Percentiles rank a stretch among this genome's conserved stretches.
These are phyloP conservation scores for Cotesia typhae DNA, from an alignment of 1,140 invertebrate species.

Conservation along the genomic window DNA sequence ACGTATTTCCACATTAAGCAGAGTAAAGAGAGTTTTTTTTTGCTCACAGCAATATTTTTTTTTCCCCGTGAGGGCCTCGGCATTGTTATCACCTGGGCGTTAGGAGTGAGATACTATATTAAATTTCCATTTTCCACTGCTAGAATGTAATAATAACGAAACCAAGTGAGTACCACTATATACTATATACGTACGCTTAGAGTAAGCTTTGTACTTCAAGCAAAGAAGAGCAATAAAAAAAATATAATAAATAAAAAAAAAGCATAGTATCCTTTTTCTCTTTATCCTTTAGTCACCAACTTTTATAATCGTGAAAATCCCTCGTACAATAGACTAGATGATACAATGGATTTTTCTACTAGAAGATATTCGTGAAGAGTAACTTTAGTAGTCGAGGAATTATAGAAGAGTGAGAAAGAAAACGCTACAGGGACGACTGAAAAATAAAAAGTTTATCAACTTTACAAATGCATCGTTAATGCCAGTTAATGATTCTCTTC, in stretches of 20 bases:
- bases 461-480: neutral
- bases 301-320: conserved; percentile 15
- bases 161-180: conserved; percentile 26
- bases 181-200: conserved; percentile 21
- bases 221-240: conserved; percentile 27
- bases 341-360: conserved; percentile 27
- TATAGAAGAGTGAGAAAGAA: neutral
- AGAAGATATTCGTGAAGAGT: conserved; percentile 21
- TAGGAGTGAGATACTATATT: conserved; percentile 39
- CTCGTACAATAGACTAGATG: conserved; percentile 13
- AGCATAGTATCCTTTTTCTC: conserved; percentile 10
- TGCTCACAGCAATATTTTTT: conserved; percentile 14
- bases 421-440: neutral
- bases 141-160: conserved; percentile 46
- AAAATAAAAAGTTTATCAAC: too few species aligned
- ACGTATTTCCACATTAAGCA: neutral
- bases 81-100: conserved; percentile 26
- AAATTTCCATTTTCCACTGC: conserved; percentile 53
- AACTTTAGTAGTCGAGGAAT: neutral
- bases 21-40: conserved; percentile 5
- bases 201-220: conserved; percentile 39
- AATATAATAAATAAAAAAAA: too few species aligned
- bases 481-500: neutral
- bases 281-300: conserved; percentile 20
- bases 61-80: conserved; percentile 9